Percentiles rank a stretch among this genome's conserved stretches.
These are phyloP conservation scores for Oriolus oriolus DNA, from an alignment of 2,113 vertebrate species.

Conservation along the genomic window DNA sequence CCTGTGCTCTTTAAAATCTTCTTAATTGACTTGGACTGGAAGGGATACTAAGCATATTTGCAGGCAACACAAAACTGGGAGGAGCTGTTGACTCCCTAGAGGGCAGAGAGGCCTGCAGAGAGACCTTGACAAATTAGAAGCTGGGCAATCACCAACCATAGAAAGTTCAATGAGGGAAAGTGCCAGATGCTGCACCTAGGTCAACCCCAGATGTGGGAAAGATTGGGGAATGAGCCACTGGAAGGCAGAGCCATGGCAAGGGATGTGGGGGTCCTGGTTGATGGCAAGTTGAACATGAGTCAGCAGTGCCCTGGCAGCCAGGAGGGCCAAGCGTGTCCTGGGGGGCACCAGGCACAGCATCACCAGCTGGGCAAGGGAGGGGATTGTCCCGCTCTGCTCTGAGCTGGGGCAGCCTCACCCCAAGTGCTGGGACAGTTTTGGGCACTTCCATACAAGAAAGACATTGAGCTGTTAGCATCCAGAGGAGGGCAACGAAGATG, in stretches of 20 bases:
- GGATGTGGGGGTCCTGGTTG: accelerated
- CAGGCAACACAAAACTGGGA: not conserved
- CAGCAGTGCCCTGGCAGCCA: not conserved
- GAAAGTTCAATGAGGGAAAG: not conserved
- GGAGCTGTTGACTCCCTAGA: not conserved
- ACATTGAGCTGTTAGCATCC: not conserved
- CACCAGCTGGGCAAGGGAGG: accelerated
- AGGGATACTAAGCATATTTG: not conserved
- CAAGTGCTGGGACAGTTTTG: accelerated
- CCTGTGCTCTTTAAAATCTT: not conserved
- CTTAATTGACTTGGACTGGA: not conserved
- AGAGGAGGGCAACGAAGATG: not conserved
- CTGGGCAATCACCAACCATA: not conserved
- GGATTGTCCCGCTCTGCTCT: not conserved
- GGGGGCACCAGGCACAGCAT: not conserved
- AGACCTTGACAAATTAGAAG: not conserved
- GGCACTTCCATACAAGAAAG: not conserved
- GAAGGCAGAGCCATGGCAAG: not conserved
- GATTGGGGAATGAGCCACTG: not conserved
- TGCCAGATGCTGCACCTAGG: not conserved
- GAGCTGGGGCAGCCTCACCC: not conserved
- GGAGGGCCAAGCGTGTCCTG: not conserved
- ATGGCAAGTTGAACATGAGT: accelerated
- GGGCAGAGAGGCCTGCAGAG: not conserved
- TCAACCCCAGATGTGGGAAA: not conserved